Base-by-base conservation (phyloP, 1,140 invertebrate species). In the Zaprionus kolodkinae region DNA sequence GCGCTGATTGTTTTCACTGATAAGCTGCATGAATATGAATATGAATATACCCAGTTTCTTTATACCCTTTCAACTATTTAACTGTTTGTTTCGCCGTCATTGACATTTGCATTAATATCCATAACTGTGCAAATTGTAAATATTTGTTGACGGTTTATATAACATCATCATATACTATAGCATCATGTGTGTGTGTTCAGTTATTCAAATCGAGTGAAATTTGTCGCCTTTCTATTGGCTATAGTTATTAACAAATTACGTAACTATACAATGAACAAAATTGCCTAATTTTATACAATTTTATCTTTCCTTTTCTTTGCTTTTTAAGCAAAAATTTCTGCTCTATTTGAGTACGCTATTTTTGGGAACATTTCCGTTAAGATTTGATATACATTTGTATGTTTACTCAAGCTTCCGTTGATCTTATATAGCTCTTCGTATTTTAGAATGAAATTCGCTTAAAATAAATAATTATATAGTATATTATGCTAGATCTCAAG, bases 341-440 rank as follows among this genome's bases (percentile, higher is more conserved):
- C 66, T 83, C 67, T 84, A 57, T 76, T 84, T 83, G 11, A 45
- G 45, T 45, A 50, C 25, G 61, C 25, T 67, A 56, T 71, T 65
- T 72, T 71, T 33, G 43, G 61, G 21, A 3, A 1, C 21, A 63
- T 79, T 83, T 79, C 36, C 50, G 56, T 52, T 72, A 12, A 11
- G 13, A 6, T 72, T 15, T 65, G 2, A 45, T 21, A 21, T 21
- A 21, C 21, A 21, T 21, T 1, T 43, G 3, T 43, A 43, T 43
- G 40, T 43, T 43, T 15, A 2, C n/a, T 38, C 36, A 45, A 15
- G n/a, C 40, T 45, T 45, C 40, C 40, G 40, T 15, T 45, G n/a
- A 45, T 45, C n/a, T 45, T 45, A 25, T 25, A 50, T 50, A 50
- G 45, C 17, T 25, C 9, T 50, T 25, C 17, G 7, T 45, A 9